phyloP scores from a whole-genome alignment of 2,113 vertebrate genomes.

The Gymnocephalus cernua region DNA sequence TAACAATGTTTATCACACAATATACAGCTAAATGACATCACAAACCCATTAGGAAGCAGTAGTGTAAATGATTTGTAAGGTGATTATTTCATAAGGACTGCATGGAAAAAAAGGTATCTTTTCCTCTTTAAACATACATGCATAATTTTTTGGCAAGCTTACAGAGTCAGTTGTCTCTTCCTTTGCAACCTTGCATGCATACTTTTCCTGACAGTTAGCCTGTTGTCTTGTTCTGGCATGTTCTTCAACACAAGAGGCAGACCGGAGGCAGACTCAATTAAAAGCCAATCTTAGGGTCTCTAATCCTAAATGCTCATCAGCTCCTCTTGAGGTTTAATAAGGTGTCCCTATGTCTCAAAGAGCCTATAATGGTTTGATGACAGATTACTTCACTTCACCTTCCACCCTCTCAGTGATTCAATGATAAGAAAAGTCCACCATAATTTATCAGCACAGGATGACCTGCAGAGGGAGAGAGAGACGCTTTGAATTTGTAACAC shows the following conservation, averaged over 20 bases:
- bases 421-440: constrained; percentile 28
- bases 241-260: constrained; percentile 44
- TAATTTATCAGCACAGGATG: constrained; percentile 43
- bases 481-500: constrained; percentile 10
- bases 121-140: constrained; percentile 34
- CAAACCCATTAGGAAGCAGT: constrained; percentile 10
- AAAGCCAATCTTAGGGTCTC: constrained; percentile 22
- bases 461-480: constrained; percentile 57
- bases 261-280: constrained; percentile 29
- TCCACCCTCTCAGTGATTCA: constrained; percentile 20
- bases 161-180: constrained; percentile 49
- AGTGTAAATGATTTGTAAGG: constrained; percentile 15
- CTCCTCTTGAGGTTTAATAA: constrained; percentile 28
- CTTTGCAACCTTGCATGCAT: constrained; percentile 53
- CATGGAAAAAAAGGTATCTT: constrained; percentile 18
- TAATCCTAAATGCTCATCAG: constrained; percentile 32
- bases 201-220: constrained; percentile 42
- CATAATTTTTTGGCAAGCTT: constrained; percentile 58
- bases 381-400: constrained; percentile 33
- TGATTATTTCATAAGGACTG: constrained; percentile 1
- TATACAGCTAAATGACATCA: constrained; percentile 14
- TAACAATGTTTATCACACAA: constrained; percentile 17
- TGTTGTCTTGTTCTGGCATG: constrained; percentile 74
- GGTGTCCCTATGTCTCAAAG: constrained; percentile 8
- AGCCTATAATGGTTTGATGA: constrained; percentile 39